These are phyloP conservation scores for Bryconaethiops microstoma DNA, from an alignment of 2,797 vertebrate genomes.

Conservation along the genomic window DNA sequence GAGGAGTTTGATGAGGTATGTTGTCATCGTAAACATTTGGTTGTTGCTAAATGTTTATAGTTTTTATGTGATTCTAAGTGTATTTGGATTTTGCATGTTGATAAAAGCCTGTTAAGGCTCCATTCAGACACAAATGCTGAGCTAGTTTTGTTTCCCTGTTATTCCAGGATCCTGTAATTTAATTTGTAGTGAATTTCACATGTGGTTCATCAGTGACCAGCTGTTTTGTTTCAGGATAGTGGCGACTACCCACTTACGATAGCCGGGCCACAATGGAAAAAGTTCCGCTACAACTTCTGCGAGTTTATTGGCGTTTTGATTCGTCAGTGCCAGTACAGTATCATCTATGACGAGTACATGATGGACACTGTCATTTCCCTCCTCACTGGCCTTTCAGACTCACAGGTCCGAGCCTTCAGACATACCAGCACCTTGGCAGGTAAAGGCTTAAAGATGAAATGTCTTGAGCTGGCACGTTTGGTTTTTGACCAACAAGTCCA, in stretches of 20 bases:
- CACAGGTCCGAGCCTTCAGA: conserved; percentile 98
- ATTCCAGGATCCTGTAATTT: too few relatives aligned
- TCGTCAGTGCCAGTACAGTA: conserved; percentile 99
- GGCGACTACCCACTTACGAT: conserved; percentile 98
- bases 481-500: conserved; percentile 57
- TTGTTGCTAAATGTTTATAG: too few relatives aligned
- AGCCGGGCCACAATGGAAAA: conserved; percentile 99
- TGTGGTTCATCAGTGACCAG: too few relatives aligned
- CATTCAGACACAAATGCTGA: too few relatives aligned
- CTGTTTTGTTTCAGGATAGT: conserved; percentile 82
- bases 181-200: too few relatives aligned
- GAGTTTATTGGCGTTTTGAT: conserved; percentile 98
- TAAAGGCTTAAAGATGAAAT: too few relatives aligned
- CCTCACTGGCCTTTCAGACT: conserved; percentile 97
- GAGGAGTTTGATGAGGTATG: conserved; percentile 98
- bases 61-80: too few relatives aligned
- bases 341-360: conserved; percentile 99
- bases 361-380: conserved; percentile 99
- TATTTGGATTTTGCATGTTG: too few relatives aligned
- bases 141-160: too few relatives aligned
- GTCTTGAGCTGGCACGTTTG: too few relatives aligned
- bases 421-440: conserved; percentile 99
- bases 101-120: too few relatives aligned
- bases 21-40: too few relatives aligned
- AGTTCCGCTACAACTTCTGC: conserved; percentile 99